Percentiles rank a stretch among this genome's conserved stretches.
Conservation (phyloP, 1,140 invertebrate species). For the Forficula auricularia region DNA sequence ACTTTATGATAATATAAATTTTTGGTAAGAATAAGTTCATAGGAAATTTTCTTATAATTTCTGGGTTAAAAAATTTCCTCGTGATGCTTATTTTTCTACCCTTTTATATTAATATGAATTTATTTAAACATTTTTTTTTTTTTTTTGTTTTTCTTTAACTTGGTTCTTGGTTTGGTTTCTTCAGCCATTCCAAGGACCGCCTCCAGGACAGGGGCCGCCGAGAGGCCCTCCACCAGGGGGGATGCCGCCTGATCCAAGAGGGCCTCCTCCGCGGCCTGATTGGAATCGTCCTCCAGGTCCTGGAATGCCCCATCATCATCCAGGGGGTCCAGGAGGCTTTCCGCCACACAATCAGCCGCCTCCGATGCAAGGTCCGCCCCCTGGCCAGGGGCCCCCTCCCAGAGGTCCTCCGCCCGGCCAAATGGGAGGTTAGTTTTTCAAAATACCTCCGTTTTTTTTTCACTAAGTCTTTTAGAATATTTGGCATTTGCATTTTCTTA, state of each 20-base stretch:
- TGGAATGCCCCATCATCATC: conserved; percentile 29
- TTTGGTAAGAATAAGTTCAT: too few species aligned
- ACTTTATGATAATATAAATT: too few species aligned
- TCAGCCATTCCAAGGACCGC: conserved; percentile 39
- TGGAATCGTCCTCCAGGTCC: conserved; percentile 51
- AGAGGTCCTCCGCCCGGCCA: conserved; percentile 47
- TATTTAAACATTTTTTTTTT: too few species aligned
- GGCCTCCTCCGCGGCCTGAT: conserved; percentile 44
- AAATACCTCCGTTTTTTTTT: conserved; percentile 1
- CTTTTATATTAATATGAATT: too few species aligned
- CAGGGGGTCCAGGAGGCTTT: conserved; percentile 31
- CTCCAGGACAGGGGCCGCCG: conserved; percentile 35
- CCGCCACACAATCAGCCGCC: conserved; percentile 24
- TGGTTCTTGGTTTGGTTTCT: too few species aligned
- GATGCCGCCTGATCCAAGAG: conserved; percentile 32
- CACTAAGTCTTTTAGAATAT: not conserved
- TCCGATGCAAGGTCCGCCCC: conserved; percentile 48
- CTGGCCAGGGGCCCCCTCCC: conserved; percentile 35
- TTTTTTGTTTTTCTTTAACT: too few species aligned
- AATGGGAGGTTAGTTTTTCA: conserved; percentile 19
- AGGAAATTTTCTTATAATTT: too few species aligned
- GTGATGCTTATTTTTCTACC: too few species aligned
- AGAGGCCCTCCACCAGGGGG: conserved; percentile 40
- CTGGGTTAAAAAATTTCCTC: too few species aligned
- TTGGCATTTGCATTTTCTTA: not conserved